Evolutionary conservation across 2,113 vertebrate genomes (phyloP).

Genomic region (Triplophysa tibetana): DNA sequence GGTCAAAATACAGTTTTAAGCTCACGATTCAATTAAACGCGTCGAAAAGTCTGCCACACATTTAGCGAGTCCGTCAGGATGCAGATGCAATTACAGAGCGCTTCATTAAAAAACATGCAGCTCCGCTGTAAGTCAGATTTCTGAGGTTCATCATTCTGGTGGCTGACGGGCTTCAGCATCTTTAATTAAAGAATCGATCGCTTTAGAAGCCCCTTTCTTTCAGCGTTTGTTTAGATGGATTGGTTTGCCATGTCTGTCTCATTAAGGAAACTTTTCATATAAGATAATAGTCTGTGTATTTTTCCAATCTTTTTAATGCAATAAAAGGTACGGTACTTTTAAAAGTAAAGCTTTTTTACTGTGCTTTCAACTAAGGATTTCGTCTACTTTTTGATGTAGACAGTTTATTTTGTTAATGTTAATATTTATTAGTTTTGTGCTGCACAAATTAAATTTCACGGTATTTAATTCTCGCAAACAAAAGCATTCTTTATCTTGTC

Average conservation of each 20-base stretch:
- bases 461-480: not conserved
- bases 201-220: slow-evolving; percentile 55
- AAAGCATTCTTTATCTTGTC: not conserved
- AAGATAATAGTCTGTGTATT: not conserved
- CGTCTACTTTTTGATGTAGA: no score
- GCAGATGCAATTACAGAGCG: slow-evolving; percentile 53
- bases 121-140: slow-evolving; percentile 57
- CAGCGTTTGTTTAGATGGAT: slow-evolving; percentile 60
- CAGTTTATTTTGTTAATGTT: no score
- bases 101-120: slow-evolving; percentile 60
- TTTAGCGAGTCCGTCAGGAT: slow-evolving; percentile 45
- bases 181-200: slow-evolving; percentile 66
- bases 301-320: no score
- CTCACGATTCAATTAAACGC: not conserved
- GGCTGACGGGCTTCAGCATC: slow-evolving; percentile 59
- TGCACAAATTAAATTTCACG: not conserved
- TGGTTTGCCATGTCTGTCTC: slow-evolving; percentile 48
- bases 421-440: no score
- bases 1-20: slow-evolving; percentile 37
- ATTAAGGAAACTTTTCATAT: slow-evolving; percentile 43
- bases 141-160: slow-evolving; percentile 55
- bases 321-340: no score
- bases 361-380: no score
- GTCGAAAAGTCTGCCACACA: slow-evolving; percentile 35
- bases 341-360: not conserved